A percentile compares a stretch with the other conserved stretches of the same genome.
Conservation (phyloP, 1,140 invertebrate species). For the Euura lappo region DNA sequence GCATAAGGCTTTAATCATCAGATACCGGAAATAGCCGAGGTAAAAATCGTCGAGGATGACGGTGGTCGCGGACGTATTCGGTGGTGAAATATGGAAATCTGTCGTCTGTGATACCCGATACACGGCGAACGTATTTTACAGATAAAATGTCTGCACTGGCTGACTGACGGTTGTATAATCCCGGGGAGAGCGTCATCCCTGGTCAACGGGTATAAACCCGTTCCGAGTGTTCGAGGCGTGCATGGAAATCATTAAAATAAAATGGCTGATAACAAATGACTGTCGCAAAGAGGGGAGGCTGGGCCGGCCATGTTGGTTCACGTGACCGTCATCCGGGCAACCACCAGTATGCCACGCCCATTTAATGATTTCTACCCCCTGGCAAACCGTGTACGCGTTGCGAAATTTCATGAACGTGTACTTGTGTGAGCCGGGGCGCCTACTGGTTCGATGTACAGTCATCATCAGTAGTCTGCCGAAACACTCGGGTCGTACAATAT, state of each 20-base stretch:
- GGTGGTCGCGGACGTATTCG: no score
- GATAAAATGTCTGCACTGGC: no score
- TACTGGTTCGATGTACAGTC: conserved; percentile 49
- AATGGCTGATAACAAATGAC: conserved; percentile 64
- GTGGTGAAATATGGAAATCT: no score
- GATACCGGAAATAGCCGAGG: no score
- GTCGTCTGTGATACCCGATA: no score
- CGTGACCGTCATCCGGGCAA: conserved; percentile 63
- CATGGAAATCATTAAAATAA: conserved; percentile 64
- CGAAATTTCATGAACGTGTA: conserved; percentile 39
- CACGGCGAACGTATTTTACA: no score
- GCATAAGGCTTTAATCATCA: no score
- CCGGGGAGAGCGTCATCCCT: background rate
- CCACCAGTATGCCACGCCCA: conserved; percentile 60
- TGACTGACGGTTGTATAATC: background rate
- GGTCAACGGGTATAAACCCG: conserved; percentile 40
- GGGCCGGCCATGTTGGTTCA: conserved; percentile 60
- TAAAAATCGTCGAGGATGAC: no score
- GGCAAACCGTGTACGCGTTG: conserved; percentile 44
- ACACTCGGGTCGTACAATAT: conserved; percentile 34
- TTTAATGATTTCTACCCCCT: conserved; percentile 64
- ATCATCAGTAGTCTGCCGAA: conserved; percentile 56
- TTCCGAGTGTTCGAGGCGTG: conserved; percentile 57
- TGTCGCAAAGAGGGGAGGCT: conserved; percentile 55
- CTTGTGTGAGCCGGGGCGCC: conserved; percentile 7